Base-by-base conservation (phyloP, 2,797 vertebrate species). In the Sebastes dallii region DNA sequence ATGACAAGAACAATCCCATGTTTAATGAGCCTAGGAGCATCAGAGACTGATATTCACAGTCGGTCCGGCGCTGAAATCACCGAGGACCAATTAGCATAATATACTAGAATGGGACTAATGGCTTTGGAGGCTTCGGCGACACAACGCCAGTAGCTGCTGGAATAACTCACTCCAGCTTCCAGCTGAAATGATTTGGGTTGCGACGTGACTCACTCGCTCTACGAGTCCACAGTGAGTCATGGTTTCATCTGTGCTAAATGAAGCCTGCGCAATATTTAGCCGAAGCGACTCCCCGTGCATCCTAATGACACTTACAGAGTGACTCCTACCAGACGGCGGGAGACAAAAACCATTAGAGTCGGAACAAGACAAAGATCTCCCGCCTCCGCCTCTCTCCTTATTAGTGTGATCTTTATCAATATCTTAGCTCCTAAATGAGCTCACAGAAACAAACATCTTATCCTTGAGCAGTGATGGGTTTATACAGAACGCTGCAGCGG, bases 241-340 rank as follows among this genome's bases (percentile, higher is more conserved):
- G 62, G 78, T 70, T 88, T 89, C 85, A 81, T 87, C 86, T 75
- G 72, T 82, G 90, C 86, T 91, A 86, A 92, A 93, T 90, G 90
- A 91, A 82, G 85, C 92, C 84, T 88, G 86, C 16, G 66, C 81
- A 87, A 86, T 89, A 84, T 90, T 93, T 90, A 90, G 88, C 85
- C 6, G 77, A 4, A 65, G 86, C 60, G 76, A 83, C 88, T 89
- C 90, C 90, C 87, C 1, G 72, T 71, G 83, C 80, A 88, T 90
- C 66, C 82, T 84, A 88, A 89, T 88, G 87, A 85, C 81, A 67
- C 85, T 62, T 34, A 32, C 81, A 75, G 80, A 86, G 87, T 16
- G 86, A 86, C 88, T 89, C 72, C 72, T 25, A 77, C n/a, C 86
- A 90, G 88, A 79, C 80, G 80, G 87, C 30, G 7, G 82, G 85